Evolutionary conservation across 2,888 invertebrate species (phyloP), one percentile per base, ranked within the genome.

Genomic region (Lydus trimaculatus): DNA sequence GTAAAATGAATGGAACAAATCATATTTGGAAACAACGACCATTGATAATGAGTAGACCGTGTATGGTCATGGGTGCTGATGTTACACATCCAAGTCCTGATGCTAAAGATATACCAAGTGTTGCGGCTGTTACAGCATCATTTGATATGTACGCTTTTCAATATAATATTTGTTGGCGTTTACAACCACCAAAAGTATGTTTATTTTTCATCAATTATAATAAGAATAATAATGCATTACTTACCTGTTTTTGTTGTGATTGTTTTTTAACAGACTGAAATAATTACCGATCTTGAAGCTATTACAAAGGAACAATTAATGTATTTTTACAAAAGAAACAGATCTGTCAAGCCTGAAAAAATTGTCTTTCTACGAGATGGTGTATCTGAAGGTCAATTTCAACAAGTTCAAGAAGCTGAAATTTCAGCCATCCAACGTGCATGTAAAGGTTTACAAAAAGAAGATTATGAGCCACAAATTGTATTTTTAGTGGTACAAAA

Each of bases 401-500:
- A 87, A 7, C 74, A 90, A 88, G 93, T 95, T 0, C 87, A 91
- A 84, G 84, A 88, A 61, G 84, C 85, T 1, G 95, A 95, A 82
- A 72, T 83, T n/a, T 79, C 78, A 0, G 92, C 92, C 0, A 91
- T 95, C 13, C 87, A 91, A 79, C 85, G 85, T 56, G 98, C 97
- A 0, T 95, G 94, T 76, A 85, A 81, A 25, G 69, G 62, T 60
- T 4, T 81, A 15, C 71, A 79, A 1, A n/a, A 48, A 0, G 61
- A 84, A 5, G 87, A 87, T 6, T 91, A 90, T 76, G 89, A 91
- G 78, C 96, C 98, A 0, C 89, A 91, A 62, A 90, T 99, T 28
- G 93, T 97, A 33, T 98, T 97, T 84, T 86, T 98, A 56, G 94
- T 98, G 9, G 98, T 99, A 0, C 98, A 99, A 84, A 99, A 99